Evolutionary conservation across 2,888 invertebrate genomes (phyloP).

Genomic region (Mystacides longicornis): DNA sequence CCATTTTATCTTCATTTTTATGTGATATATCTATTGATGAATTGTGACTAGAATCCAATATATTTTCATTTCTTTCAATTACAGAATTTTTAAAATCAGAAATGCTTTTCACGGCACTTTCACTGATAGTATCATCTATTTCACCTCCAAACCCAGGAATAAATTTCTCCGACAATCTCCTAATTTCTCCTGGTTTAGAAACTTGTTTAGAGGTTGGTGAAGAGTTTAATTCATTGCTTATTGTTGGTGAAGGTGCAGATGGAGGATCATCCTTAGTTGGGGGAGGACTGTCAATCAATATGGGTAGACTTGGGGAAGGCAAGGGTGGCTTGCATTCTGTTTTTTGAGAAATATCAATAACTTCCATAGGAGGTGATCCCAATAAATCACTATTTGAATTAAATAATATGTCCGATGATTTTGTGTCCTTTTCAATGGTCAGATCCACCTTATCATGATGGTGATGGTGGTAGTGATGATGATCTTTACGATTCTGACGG

Average conservation of each 20-base stretch:
- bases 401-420: slow-evolving; percentile 21
- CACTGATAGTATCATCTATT: slow-evolving; percentile 63
- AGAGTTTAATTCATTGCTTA: slow-evolving; percentile 18
- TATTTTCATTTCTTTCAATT: slow-evolving; percentile 27
- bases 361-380: slow-evolving; percentile 30
- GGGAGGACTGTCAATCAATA: slow-evolving; percentile 57
- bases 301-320: slow-evolving; percentile 56
- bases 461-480: slow-evolving; percentile 62
- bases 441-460: slow-evolving; percentile 45
- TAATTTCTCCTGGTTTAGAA: slow-evolving; percentile 29
- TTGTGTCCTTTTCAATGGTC: slow-evolving; percentile 26
- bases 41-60: slow-evolving; percentile 32
- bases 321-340: slow-evolving; percentile 37
- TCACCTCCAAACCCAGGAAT: slow-evolving; percentile 60
- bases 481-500: slow-evolving; percentile 58
- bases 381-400: slow-evolving; percentile 26
- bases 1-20: slow-evolving; percentile 52
- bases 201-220: slow-evolving; percentile 37
- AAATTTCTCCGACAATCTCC: slow-evolving; percentile 47
- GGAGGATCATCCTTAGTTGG: slow-evolving; percentile 33
- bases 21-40: slow-evolving; percentile 33
- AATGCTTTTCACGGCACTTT: slow-evolving; percentile 75
- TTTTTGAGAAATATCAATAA: slow-evolving; percentile 35
- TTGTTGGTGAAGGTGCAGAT: slow-evolving; percentile 24
- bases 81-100: slow-evolving; percentile 46